Evolutionary conservation across 1,140 invertebrate species (phyloP), one percentile per base, ranked within the genome.

Genomic region (Ylistrum balloti): DNA sequence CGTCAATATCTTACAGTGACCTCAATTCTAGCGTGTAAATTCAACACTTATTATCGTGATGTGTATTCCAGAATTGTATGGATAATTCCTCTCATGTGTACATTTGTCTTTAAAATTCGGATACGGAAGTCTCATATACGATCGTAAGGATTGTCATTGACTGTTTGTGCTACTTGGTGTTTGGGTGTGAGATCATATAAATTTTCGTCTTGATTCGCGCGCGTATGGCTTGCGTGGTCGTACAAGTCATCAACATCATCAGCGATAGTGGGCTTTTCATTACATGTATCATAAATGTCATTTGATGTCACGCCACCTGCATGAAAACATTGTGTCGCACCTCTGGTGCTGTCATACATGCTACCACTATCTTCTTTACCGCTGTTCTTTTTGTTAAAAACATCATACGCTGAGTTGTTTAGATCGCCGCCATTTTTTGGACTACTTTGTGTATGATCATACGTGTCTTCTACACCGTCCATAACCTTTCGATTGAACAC

Each of bases 251-350:
- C 56, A 17, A 74, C 22, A 28, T n/a, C 22, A 7, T 74, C 56
- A n/a, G 28, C 22, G 7, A n/a, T 3, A 28, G n/a, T 74, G 56
- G 9, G 5, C n/a, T 74, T 74, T 0, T 9, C 56, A 74, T 74
- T 74, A 74, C 56, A 74, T 74, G 56, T 74, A 74, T 74, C 56
- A 28, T 74, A 74, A 9, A 74, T n/a, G 22, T 74, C 28, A n/a
- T 74, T n/a, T n/a, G 22, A 7, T 7, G 35, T 7, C 35, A 38
- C 56, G 7, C 13, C 56, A 5, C 22, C 56, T 74, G 41, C 20
- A 17, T 9, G 41, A 15, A n/a, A 28, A 22, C 56, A 28, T 9
- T n/a, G 17, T n/a, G 15, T n/a, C 9, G 28, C 13, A n/a, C 11
- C 5, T 74, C 28, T 74, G 9, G 56, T 74, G 17, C 28, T 22